Base-by-base conservation (phyloP, 2,888 invertebrate genomes). In the Eumerus sabulonum region DNA sequence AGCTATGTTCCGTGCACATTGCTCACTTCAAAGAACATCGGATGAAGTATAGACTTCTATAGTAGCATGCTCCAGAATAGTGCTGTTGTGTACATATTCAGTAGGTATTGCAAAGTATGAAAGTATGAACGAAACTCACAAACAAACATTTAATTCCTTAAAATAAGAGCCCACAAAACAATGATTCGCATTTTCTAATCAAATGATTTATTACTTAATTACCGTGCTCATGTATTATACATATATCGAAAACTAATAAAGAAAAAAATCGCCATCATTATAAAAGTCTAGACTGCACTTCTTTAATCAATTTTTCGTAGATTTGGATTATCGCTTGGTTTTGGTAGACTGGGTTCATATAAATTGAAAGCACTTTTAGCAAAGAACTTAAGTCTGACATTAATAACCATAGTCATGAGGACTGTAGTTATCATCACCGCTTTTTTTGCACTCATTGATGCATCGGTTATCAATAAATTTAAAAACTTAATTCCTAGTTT, bases 401-500 rank as follows among this genome's bases (percentile, higher is more conserved):
- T 4, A 27, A 7, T 27, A 27, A 7, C 27, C 7, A 27, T 4
- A 27, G 56, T 13, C 70, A 87, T 87, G 87, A 88, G 86, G 81
- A 81, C 84, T 60, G 48, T 86, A 36, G 51, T 83, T 18, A 54
- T 86, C 38, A 14, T 86, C 5, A 84, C 84, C 14, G 47, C 86
- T 36, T 57, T 85, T 48, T 84, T 85, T 40, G 84, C 82, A 53
- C 82, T 82, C 51, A 84, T 83, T 64, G 84, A 85, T 19, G 88
- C 84, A 5, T 83, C 82, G 14, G 77, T 72, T 16, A 7, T 85
- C n/a, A 48, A 76, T 16, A 51, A 45, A 44, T n/a, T 83, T 12
- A 60, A 59, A 60, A 85, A 86, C 42, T 2, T 86, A 0, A 76
- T 84, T 19, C 85, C 86, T 42, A 85, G 85, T 56, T 86, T 86